A percentile compares a stretch with the other conserved stretches of the same genome.
These are phyloP conservation scores for Coendou prehensilis DNA, from an alignment of 2,797 vertebrate genomes.

Conservation along the genomic window DNA sequence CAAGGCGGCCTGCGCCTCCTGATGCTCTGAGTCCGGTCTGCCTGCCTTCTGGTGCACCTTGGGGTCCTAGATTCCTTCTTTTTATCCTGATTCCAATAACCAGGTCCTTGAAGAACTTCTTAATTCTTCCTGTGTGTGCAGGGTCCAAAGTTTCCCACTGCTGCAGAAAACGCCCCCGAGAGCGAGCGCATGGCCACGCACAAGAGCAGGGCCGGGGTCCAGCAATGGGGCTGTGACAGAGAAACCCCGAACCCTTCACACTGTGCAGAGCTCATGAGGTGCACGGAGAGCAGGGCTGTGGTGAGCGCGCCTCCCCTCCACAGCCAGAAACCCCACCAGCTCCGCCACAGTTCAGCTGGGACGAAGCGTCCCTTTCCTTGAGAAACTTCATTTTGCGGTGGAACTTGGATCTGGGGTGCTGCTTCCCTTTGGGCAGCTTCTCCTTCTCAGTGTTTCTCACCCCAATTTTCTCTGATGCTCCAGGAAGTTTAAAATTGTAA, in stretches of 20 bases:
- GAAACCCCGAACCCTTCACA: neutral
- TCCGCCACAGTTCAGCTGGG: fast-evolving
- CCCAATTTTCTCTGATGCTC: constrained; percentile 94
- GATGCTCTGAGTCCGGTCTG: fast-evolving
- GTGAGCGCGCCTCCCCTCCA: fast-evolving
- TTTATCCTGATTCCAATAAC: neutral
- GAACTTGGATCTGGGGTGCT: constrained; percentile 68
- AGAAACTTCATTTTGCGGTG: neutral
- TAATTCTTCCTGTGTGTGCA: neutral
- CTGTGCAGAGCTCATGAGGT: neutral
- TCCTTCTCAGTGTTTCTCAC: constrained; percentile 88
- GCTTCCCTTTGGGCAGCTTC: constrained; percentile 88
- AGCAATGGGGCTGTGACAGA: neutral
- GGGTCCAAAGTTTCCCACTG: neutral
- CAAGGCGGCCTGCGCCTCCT: fast-evolving
- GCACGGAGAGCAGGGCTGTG: neutral
- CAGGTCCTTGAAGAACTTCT: neutral
- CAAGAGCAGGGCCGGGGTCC: neutral
- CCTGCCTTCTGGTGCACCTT: neutral
- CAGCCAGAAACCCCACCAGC: fast-evolving
- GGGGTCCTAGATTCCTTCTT: neutral
- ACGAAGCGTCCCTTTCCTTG: neutral
- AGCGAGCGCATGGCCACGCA: fast-evolving
- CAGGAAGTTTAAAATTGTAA: constrained; percentile 93
- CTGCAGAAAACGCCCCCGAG: neutral